Evolutionary conservation across 2,888 invertebrate genomes (phyloP).

Genomic region (Microchrysa polita): DNA sequence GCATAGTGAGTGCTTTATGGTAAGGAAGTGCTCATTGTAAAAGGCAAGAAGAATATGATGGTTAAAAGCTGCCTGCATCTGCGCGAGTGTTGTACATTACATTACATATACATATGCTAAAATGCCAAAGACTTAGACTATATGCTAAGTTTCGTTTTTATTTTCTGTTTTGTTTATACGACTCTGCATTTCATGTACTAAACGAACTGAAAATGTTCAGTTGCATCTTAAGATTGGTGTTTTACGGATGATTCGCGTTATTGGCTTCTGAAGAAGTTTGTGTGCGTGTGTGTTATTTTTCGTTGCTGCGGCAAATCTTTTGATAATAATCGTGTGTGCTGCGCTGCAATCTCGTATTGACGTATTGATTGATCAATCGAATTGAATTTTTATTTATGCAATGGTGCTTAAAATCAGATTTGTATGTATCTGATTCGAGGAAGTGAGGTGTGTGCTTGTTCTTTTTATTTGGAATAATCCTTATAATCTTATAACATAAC

Average conservation of each 20-base stretch:
- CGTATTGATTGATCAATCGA: background rate
- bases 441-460: too few species aligned
- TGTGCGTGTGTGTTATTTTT: too few species aligned
- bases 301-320: background rate
- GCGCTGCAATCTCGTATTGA: background rate
- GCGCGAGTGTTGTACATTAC: too few species aligned
- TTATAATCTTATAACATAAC: too few species aligned
- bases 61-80: background rate
- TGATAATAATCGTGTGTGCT: background rate
- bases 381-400: background rate
- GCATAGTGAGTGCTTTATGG: slow-evolving; percentile 17
- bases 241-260: slow-evolving; percentile 17
- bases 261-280: too few species aligned
- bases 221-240: slow-evolving; percentile 29
- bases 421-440: too few species aligned
- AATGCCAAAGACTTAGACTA: too few species aligned
- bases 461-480: too few species aligned
- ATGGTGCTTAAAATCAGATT: background rate
- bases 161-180: slow-evolving; percentile 42
- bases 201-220: slow-evolving; percentile 21
- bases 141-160: slow-evolving; percentile 19
- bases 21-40: too few species aligned
- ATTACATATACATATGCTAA: background rate
- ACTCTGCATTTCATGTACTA: background rate
- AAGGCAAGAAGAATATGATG: too few species aligned